Percentiles rank a stretch among this genome's conserved stretches.
Evolutionary conservation across 2,888 invertebrate species (phyloP).

Genomic region (Drosophila tanythrix): DNA sequence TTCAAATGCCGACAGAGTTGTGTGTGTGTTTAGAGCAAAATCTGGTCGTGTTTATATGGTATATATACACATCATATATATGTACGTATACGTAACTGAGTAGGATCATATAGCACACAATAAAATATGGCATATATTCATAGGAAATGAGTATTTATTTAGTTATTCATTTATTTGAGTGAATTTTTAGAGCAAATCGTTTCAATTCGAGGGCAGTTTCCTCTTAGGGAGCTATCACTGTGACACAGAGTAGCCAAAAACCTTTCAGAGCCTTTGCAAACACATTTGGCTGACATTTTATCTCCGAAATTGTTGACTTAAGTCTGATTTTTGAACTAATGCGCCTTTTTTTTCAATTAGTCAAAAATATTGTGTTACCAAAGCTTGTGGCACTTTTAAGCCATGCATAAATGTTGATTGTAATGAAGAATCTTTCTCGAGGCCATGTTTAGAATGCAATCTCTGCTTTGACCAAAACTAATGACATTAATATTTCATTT

Average conservation of each 20-base stretch:
- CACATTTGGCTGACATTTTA: slow-evolving; percentile 1
- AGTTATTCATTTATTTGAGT: neutral
- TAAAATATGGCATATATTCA: neutral
- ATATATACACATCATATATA: neutral
- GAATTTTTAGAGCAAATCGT: neutral
- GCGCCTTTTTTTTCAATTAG: slow-evolving; percentile 20
- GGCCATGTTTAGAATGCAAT: slow-evolving; percentile 3
- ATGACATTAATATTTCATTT: slow-evolving; percentile 21
- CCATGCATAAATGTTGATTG: neutral
- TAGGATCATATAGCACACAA: neutral
- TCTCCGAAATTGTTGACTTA: neutral
- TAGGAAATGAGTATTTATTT: slow-evolving; percentile 1
- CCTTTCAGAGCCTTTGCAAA: slow-evolving; percentile 18
- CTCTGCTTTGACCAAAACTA: slow-evolving; percentile 32
- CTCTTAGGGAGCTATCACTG: neutral
- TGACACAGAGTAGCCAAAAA: neutral
- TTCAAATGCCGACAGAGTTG: neutral
- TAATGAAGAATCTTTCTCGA: neutral
- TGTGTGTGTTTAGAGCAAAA: neutral
- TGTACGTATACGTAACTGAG: neutral
- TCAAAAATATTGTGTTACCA: slow-evolving; percentile 33
- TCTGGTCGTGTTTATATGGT: neutral
- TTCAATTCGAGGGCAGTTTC: neutral
- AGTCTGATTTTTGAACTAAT: slow-evolving; percentile 55
- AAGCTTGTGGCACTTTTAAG: neutral